Base-by-base conservation (phyloP, 1,140 invertebrate species). In the Drosophila paulistorum region DNA sequence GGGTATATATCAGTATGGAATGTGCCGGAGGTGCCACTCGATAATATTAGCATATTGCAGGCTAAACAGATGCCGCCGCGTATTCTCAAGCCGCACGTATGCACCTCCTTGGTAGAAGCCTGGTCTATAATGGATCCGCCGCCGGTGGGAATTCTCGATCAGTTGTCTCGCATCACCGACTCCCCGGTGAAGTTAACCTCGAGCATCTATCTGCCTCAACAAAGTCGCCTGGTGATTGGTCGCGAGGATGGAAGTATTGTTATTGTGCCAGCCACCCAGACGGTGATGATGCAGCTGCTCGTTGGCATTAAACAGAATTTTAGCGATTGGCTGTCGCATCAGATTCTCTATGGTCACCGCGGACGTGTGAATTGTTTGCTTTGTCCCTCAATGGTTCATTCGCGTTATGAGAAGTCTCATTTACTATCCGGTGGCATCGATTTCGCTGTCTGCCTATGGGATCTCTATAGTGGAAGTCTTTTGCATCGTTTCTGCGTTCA, bases 401-500 rank as follows among this genome's bases (percentile, higher is more conserved):
- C 95, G n/a, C 95, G 98, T 68, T 99, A 99, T 91, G 98, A 99
- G 90, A 95, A 97, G 68, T 94, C 96, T 4, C 96, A 98, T 92
- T 93, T 99, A 11, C 95, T 99, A 0, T 99, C 98, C 0, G 99
- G 99, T 17, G 98, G 98, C 2, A 96, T 98, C 13, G 99, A 99
- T 92, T 99, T 99, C 92, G 98, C 98, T 1, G 98, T 99, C 4
- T 98, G 97, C 84, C 93, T 99, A 0, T 99, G 99, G 99, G 98
- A 99, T 92, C 94, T 99, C 64, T 97, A 97, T 82, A 96, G 96
- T 51, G 98, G 98, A 9, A 95, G 95, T 1, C 93, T 98, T 51
- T 93, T 99, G 30, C 98, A 99, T 92, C 94, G 98, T 7, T 99
- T 99, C 93, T 99, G 98, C 89, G 98, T 99, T 2, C 99, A 99